These are phyloP conservation scores for Lucinisca nassula DNA, from an alignment of 2,888 invertebrate genomes.

Conservation along the genomic window DNA sequence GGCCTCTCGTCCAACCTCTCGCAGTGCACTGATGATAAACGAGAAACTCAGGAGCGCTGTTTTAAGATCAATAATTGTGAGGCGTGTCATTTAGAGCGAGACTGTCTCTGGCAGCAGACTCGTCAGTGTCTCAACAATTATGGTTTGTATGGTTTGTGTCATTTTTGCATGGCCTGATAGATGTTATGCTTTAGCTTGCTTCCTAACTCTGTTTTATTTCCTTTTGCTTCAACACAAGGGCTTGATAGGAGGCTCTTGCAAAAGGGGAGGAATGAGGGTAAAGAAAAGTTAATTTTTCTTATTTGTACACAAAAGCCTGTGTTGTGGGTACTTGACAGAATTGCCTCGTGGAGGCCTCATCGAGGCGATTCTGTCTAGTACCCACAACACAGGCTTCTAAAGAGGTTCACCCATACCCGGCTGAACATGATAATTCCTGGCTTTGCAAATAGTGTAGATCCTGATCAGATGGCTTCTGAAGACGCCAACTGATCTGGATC, in stretches of 20 bases:
- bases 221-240: background rate
- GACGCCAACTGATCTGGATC: too few species aligned
- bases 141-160: conserved; percentile 22
- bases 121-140: conserved; percentile 9
- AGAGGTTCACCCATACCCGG: too few species aligned
- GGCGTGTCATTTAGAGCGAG: conserved; percentile 38
- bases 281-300: background rate
- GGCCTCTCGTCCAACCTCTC: conserved; percentile 4
- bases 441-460: too few species aligned
- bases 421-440: too few species aligned
- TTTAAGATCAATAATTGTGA: conserved; percentile 40
- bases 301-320: background rate
- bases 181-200: background rate
- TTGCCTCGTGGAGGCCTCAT: too few species aligned
- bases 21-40: conserved; percentile 29
- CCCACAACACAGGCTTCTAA: too few species aligned
- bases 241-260: background rate
- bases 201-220: background rate
- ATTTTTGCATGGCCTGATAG: conserved; percentile 4
- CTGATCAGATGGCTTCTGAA: too few species aligned
- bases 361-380: too few species aligned
- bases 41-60: conserved; percentile 25
- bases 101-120: conserved; percentile 46
- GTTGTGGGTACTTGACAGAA: too few species aligned
- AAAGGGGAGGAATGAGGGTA: background rate